Base-by-base conservation (phyloP, 2,888 invertebrate genomes). In the Agrotis puta region DNA sequence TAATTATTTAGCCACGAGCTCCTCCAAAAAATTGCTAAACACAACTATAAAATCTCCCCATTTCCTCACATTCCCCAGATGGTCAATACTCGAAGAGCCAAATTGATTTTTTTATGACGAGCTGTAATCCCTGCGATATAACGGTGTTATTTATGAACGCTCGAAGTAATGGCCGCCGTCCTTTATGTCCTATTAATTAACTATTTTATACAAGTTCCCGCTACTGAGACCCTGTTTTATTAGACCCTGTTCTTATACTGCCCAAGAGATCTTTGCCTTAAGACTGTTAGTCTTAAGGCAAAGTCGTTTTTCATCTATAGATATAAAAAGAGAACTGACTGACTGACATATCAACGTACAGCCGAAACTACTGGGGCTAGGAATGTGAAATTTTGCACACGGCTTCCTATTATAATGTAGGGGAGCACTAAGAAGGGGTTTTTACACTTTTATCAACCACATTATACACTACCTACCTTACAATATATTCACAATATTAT, bases 21-120 rank as follows among this genome's bases (percentile, higher is more conserved):
- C n/a, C n/a, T n/a, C n/a, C n/a, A n/a, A n/a, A 27, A 54, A 27
- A 33, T 54, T 54, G 11, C 18, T n/a, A 16, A 61, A 13, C 4
- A 51, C 18, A 61, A 63, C 59, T 18, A 14, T 18, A 4, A 47
- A 47, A 70, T 5, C 13, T 11, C n/a, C 3, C 24, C n/a, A 62
- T 64, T 67, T 45, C 48, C 79, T 70, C 79, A 80, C 11, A 59
- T 39, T 47, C 20, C 45, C 5, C 50, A 75, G 24, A 70, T 84
- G 86, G 86, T 83, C 85, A 45, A 45, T 80, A 22, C 67, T 48
- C 27, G 39, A 47, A 24, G 61, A 33, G 81, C 82, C 84, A 87
- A 90, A 90, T 91, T 89, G 90, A 85, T 69, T 89, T 89, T 88
- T 91, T 91, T 92, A 90, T 87, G 89, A 88, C 77, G 69, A 79